Conservation (phyloP, 2,888 invertebrate species). For the Tinea semifulvella region DNA sequence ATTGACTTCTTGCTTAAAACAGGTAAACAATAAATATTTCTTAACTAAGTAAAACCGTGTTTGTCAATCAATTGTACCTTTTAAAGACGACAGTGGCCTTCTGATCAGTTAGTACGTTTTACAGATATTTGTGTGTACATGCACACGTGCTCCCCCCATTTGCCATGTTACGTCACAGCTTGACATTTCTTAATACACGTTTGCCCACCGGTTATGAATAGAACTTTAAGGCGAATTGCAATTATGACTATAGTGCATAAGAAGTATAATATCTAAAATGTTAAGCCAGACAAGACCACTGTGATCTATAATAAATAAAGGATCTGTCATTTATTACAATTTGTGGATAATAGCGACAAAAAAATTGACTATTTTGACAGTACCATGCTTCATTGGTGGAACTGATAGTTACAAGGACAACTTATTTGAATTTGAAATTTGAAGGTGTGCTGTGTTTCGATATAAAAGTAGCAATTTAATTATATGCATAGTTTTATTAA, state of each 20-base stretch:
- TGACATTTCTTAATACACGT: constrained; percentile 34
- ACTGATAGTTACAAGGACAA: too few species aligned
- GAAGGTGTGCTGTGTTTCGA: too few species aligned
- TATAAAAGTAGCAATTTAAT: too few species aligned
- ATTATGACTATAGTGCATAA: neutral
- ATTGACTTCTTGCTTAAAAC: constrained; percentile 6
- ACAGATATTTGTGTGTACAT: constrained; percentile 6
- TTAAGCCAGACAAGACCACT: too few species aligned
- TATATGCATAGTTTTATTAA: too few species aligned
- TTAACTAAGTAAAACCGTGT: constrained; percentile 3
- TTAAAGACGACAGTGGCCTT: constrained; percentile 12
- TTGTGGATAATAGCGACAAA: too few species aligned
- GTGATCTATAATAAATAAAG: too few species aligned
- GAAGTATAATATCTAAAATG: too few species aligned
- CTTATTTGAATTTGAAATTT: too few species aligned
- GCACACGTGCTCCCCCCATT: constrained; percentile 13
- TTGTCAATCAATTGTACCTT: constrained; percentile 10
- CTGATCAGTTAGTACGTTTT: constrained; percentile 13
- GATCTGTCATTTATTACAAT: too few species aligned
- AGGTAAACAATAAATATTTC: constrained; percentile 12
- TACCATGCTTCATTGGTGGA: too few species aligned
- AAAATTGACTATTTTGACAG: too few species aligned
- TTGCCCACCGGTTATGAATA: constrained; percentile 23
- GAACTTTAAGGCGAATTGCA: constrained; percentile 1
- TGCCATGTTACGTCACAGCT: constrained; percentile 18